Percentiles rank a stretch among this genome's conserved stretches.
Conservation (phyloP, 2,888 invertebrate genomes). For the Pinctada fucata region DNA sequence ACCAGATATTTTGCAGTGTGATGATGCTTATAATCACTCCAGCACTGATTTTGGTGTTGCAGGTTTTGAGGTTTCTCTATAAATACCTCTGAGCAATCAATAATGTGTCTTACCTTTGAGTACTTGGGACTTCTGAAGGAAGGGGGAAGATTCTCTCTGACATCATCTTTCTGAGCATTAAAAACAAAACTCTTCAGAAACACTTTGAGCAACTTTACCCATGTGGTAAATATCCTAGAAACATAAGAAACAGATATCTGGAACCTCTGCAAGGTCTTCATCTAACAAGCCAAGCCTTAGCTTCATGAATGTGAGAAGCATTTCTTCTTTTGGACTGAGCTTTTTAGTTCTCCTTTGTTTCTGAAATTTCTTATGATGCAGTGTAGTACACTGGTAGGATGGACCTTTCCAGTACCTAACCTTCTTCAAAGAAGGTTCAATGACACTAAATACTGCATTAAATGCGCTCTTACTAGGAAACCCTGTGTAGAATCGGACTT, state of each 20-base stretch:
- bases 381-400: neutral
- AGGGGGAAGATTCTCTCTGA: neutral
- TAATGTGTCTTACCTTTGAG: slow-evolving; percentile 22
- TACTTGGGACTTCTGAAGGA: slow-evolving; percentile 7
- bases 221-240: slow-evolving; percentile 14
- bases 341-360: neutral
- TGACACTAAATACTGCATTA: neutral
- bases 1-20: slow-evolving; percentile 40
- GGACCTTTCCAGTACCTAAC: slow-evolving; percentile 21
- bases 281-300: neutral
- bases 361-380: neutral
- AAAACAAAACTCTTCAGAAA: neutral
- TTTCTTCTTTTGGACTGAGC: slow-evolving; percentile 1
- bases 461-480: slow-evolving; percentile 8
- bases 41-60: neutral
- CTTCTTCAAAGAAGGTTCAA: neutral
- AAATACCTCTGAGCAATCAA: slow-evolving; percentile 36
- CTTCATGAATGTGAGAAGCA: slow-evolving; percentile 4
- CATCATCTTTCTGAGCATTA: neutral
- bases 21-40: slow-evolving; percentile 41
- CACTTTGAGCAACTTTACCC: neutral
- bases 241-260: neutral
- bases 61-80: slow-evolving; percentile 20
- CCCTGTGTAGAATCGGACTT: slow-evolving; percentile 14
- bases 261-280: slow-evolving; percentile 10